Percentiles rank a stretch among this genome's conserved stretches.
These are phyloP conservation scores for Ramphastos sulfuratus DNA, from an alignment of 2,113 vertebrate species.

Conservation along the genomic window DNA sequence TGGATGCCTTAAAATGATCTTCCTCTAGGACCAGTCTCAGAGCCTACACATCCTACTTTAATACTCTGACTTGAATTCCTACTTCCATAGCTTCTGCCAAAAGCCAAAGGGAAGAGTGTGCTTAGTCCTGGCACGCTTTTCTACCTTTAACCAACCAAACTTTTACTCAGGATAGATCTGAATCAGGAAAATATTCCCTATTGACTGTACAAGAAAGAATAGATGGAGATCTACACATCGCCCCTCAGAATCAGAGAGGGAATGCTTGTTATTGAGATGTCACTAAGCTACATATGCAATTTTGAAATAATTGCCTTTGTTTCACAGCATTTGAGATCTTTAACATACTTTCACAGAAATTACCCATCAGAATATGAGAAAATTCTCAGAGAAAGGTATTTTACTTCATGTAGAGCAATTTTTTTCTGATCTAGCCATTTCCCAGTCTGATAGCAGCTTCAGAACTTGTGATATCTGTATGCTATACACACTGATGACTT, in stretches of 20 bases:
- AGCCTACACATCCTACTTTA: neutral
- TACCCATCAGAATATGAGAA: neutral
- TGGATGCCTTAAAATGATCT: neutral
- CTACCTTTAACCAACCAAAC: neutral
- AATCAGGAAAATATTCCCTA: neutral
- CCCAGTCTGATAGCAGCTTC: neutral
- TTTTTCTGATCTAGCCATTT: neutral
- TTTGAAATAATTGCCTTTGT: neutral
- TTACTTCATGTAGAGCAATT: neutral
- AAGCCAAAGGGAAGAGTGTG: neutral
- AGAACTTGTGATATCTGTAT: neutral
- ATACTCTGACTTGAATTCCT: neutral
- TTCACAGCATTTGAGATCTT: neutral
- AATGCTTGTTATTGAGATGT: neutral
- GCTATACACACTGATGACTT: neutral
- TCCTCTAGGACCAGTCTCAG: neutral
- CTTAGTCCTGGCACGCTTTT: neutral
- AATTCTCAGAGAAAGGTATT: neutral
- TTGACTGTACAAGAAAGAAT: neutral
- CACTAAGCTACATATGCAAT: neutral
- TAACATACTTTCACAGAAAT: neutral
- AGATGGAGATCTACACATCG: neutral
- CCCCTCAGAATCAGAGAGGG: neutral
- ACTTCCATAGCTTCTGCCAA: neutral
- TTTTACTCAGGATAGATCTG: neutral